These are phyloP conservation scores for Gymnothorax reevesii DNA, from an alignment of 2,797 vertebrate species.

Conservation along the genomic window DNA sequence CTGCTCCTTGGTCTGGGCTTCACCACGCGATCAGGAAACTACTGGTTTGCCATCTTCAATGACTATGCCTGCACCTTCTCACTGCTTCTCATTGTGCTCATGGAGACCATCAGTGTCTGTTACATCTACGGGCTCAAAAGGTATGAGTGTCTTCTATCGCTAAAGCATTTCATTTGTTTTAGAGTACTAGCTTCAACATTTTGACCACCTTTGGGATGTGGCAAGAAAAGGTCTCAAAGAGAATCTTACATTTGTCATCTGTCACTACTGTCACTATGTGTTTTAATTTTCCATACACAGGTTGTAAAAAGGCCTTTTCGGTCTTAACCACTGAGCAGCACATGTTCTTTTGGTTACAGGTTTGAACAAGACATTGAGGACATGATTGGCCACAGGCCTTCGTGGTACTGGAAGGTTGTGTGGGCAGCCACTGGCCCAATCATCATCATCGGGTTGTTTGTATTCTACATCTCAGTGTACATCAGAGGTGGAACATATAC, in stretches of 20 bases:
- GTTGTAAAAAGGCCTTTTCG: background rate
- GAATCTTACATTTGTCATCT: background rate
- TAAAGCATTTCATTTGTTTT: background rate
- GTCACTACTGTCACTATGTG: background rate
- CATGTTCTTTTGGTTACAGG: constrained; percentile 56
- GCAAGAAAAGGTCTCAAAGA: background rate
- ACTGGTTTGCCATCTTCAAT: constrained; percentile 94
- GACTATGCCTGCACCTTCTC: constrained; percentile 87
- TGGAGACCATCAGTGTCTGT: constrained; percentile 81
- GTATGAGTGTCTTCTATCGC: constrained; percentile 60
- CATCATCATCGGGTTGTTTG: constrained; percentile 79
- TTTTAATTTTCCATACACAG: background rate
- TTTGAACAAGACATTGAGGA: constrained; percentile 88
- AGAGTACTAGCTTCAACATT: background rate
- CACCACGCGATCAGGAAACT: constrained; percentile 84
- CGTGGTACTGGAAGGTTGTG: constrained; percentile 87
- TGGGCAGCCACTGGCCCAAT: constrained; percentile 80
- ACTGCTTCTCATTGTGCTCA: constrained; percentile 85
- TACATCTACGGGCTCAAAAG: constrained; percentile 86
- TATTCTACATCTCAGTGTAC: constrained; percentile 85
- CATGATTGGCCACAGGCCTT: constrained; percentile 80
- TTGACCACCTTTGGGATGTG: background rate
- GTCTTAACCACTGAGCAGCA: background rate
- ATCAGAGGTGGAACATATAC: constrained; percentile 78
- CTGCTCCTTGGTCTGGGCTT: constrained; percentile 82